A percentile compares a stretch with the other conserved stretches of the same genome.
Conservation (phyloP, 1,140 invertebrate species). For the Aleiodes sp. region DNA sequence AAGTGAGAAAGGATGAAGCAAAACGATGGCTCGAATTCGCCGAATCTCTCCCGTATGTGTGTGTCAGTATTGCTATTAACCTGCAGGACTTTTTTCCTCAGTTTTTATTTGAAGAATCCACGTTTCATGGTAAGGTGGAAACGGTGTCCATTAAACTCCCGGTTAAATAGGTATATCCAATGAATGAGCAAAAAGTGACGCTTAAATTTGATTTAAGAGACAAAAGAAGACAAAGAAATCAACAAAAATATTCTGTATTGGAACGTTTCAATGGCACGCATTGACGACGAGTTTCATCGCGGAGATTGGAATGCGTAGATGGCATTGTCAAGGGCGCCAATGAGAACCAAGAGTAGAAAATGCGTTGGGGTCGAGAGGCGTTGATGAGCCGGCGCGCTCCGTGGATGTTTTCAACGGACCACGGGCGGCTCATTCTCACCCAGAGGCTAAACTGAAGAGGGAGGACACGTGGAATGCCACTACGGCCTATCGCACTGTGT, state of each 20-base stretch:
- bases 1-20: slow-evolving; percentile 1
- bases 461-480: slow-evolving; percentile 55
- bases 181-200: neutral
- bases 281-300: slow-evolving; percentile 28
- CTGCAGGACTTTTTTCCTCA: neutral
- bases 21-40: too few relatives aligned
- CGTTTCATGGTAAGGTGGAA: too few relatives aligned
- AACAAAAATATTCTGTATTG: neutral
- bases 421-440: slow-evolving; percentile 44
- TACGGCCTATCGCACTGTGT: slow-evolving; percentile 49
- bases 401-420: slow-evolving; percentile 57
- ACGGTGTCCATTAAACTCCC: too few relatives aligned
- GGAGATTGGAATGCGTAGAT: slow-evolving; percentile 42
- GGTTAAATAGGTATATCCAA: too few relatives aligned
- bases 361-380: slow-evolving; percentile 49
- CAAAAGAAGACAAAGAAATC: slow-evolving; percentile 1
- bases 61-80: neutral
- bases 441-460: neutral
- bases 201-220: slow-evolving; percentile 2
- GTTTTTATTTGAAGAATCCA: too few relatives aligned
- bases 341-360: slow-evolving; percentile 33
- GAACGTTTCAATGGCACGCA: neutral
- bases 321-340: slow-evolving; percentile 42
- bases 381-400: slow-evolving; percentile 61
- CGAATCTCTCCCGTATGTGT: too few relatives aligned